Evolutionary conservation across 1,140 invertebrate genomes (phyloP).

Genomic region (Chrysomallon squamiferum): DNA sequence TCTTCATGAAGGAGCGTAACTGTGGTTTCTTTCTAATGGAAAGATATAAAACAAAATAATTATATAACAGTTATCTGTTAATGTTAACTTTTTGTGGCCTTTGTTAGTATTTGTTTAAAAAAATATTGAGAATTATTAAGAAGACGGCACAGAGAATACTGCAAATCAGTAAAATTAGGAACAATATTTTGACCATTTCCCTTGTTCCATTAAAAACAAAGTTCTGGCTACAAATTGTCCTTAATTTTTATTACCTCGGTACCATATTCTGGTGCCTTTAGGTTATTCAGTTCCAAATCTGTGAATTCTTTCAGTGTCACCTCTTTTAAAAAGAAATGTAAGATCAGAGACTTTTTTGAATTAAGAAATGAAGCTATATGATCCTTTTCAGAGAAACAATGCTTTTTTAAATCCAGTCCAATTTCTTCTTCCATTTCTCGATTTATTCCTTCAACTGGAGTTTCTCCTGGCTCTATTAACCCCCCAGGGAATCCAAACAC

Average conservation of each 20-base stretch:
- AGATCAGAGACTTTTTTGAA: slow-evolving; percentile 56
- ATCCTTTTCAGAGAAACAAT: slow-evolving; percentile 40
- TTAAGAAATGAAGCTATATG: slow-evolving; percentile 51
- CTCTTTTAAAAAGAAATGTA: slow-evolving; percentile 67
- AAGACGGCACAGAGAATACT: too few species aligned
- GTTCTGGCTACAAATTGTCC: too few species aligned
- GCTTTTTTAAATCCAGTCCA: slow-evolving; percentile 59
- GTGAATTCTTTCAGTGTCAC: slow-evolving; percentile 61
- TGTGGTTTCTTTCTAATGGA: too few species aligned
- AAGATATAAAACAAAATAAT: too few species aligned
- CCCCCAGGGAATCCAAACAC: slow-evolving; percentile 71
- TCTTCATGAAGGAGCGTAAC: too few species aligned
- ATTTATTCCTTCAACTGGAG: slow-evolving; percentile 63
- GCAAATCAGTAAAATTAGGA: too few species aligned
- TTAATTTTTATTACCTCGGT: slow-evolving; percentile 62
- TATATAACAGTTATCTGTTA: too few species aligned
- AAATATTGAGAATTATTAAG: too few species aligned
- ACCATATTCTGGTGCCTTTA: slow-evolving; percentile 64
- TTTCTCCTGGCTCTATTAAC: slow-evolving; percentile 65
- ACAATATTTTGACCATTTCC: too few species aligned
- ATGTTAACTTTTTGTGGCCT: too few species aligned
- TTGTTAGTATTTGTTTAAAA: too few species aligned
- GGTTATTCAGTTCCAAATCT: slow-evolving; percentile 57
- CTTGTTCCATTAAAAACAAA: too few species aligned
- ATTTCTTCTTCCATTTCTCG: slow-evolving; percentile 69